phyloP scores from a whole-genome alignment of 2,113 vertebrate species.

The Empidonax traillii region DNA sequence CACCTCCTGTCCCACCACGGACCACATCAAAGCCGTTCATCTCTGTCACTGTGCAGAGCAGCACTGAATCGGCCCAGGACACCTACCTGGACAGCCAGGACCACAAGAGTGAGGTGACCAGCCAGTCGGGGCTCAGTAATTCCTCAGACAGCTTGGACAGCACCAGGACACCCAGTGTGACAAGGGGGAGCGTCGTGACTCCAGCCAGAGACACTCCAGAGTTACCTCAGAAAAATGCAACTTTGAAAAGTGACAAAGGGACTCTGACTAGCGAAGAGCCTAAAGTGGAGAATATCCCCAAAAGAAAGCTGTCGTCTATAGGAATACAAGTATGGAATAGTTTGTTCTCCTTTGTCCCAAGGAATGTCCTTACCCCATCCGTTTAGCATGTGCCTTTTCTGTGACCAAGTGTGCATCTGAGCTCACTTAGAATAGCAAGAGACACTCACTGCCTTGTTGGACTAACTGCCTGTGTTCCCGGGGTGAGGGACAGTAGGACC shows the following conservation, averaged over 20 bases:
- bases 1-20: conserved; percentile 95
- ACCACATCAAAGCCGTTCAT: conserved; percentile 98
- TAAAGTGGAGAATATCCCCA: conserved; percentile 80
- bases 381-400: conserved; percentile 33
- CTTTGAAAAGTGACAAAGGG: conserved; percentile 82
- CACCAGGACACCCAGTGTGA: conserved; percentile 90
- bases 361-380: background rate
- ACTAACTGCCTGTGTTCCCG: background rate
- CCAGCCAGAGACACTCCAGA: conserved; percentile 83
- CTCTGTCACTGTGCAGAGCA: conserved; percentile 98
- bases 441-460: background rate
- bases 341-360: conserved; percentile 59
- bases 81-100: conserved; percentile 96
- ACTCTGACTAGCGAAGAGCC: conserved; percentile 83
- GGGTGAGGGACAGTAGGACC: background rate
- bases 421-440: background rate
- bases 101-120: conserved; percentile 92
- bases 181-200: conserved; percentile 75
- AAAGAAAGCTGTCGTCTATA: conserved; percentile 97
- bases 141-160: conserved; percentile 98
- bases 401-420: conserved; percentile 53
- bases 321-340: conserved; percentile 91
- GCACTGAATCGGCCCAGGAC: conserved; percentile 98
- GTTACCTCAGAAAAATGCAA: conserved; percentile 78
- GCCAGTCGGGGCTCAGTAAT: conserved; percentile 97